phyloP scores from a whole-genome alignment of 2,113 vertebrate species.

The Thunnus thynnus region DNA sequence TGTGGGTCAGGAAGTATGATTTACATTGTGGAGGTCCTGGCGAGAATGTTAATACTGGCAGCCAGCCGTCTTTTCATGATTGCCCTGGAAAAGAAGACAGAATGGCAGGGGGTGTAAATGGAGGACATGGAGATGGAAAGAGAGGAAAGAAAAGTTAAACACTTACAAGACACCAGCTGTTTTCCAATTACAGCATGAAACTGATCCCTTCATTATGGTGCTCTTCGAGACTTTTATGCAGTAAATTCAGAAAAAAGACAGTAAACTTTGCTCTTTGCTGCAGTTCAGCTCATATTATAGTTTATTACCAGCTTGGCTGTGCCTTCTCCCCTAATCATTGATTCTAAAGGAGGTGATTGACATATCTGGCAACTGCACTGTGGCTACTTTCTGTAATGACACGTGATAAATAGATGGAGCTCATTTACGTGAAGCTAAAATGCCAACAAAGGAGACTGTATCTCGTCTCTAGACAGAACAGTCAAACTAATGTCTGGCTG shows the following conservation, averaged over 20 bases:
- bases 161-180: slow-evolving; percentile 37
- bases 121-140: background rate
- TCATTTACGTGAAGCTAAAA: slow-evolving; percentile 68
- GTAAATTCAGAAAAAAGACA: background rate
- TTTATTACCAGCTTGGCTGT: slow-evolving; percentile 32
- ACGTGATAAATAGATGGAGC: slow-evolving; percentile 55
- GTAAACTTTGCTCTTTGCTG: slow-evolving; percentile 30
- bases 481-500: slow-evolving; percentile 11
- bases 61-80: slow-evolving; percentile 91
- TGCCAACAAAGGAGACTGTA: slow-evolving; percentile 38
- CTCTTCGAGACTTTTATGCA: background rate
- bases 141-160: slow-evolving; percentile 30
- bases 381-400: slow-evolving; percentile 48
- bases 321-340: background rate
- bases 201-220: background rate
- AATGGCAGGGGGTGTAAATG: slow-evolving; percentile 44
- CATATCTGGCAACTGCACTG: slow-evolving; percentile 51
- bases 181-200: slow-evolving; percentile 41
- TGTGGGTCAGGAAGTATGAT: slow-evolving; percentile 51
- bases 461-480: slow-evolving; percentile 27
- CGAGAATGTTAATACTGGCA: slow-evolving; percentile 89
- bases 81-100: slow-evolving; percentile 80
- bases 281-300: slow-evolving; percentile 13
- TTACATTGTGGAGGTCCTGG: slow-evolving; percentile 89
- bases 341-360: slow-evolving; percentile 43